A percentile compares a stretch with the other conserved stretches of the same genome.
phyloP scores from a whole-genome alignment of 1,140 invertebrate species.

The Zaprionus ghesquierei region DNA sequence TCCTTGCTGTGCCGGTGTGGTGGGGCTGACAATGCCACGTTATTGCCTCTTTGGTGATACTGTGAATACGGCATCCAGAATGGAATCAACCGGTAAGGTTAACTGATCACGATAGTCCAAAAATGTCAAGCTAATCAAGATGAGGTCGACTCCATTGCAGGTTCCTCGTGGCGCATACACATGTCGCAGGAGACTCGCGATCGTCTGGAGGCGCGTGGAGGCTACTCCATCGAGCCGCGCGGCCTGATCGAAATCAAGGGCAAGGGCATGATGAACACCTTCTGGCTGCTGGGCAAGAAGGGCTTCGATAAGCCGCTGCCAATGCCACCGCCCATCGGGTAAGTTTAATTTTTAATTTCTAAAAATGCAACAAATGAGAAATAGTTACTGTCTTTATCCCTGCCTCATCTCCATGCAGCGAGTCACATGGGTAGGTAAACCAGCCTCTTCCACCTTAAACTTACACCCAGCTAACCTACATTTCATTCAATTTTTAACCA shows the following conservation, averaged over 20 bases:
- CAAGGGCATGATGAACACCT: constrained; percentile 94
- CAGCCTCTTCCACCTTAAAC: neutral
- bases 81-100: constrained; percentile 93
- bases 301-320: constrained; percentile 94
- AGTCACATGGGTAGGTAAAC: constrained; percentile 77
- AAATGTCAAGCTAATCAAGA: neutral
- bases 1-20: constrained; percentile 92
- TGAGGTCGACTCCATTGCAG: constrained; percentile 75
- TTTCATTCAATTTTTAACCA: constrained; percentile 55
- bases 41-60: constrained; percentile 97
- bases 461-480: neutral
- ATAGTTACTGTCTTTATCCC: neutral
- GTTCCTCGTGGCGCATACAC: constrained; percentile 92
- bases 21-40: constrained; percentile 94
- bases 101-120: neutral
- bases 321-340: constrained; percentile 90
- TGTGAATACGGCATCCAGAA: constrained; percentile 93
- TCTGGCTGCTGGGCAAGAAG: constrained; percentile 94
- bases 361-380: neutral
- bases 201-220: constrained; percentile 89
- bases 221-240: constrained; percentile 90
- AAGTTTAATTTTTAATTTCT: constrained; percentile 72
- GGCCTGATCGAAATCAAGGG: constrained; percentile 94
- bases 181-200: constrained; percentile 90
- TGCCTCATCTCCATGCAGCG: constrained; percentile 28